A percentile compares a stretch with the other conserved stretches of the same genome.
These are phyloP conservation scores for Cyclopterus lumpus DNA, from an alignment of 2,797 vertebrate genomes.

Conservation along the genomic window DNA sequence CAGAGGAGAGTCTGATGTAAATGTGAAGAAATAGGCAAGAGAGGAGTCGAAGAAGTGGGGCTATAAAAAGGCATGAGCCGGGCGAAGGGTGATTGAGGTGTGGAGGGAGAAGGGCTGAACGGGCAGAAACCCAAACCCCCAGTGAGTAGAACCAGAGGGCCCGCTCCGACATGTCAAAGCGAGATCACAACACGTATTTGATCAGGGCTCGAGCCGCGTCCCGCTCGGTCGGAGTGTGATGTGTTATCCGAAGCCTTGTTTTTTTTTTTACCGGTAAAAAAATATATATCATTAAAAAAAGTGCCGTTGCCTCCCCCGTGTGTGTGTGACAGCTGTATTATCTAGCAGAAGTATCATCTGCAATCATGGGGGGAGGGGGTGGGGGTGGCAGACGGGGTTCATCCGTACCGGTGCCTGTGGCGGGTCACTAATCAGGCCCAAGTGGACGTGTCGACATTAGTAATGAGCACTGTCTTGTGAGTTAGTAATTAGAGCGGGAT, in stretches of 20 bases:
- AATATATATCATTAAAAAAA: too few species aligned
- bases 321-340: constrained; percentile 8
- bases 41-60: constrained; percentile 45
- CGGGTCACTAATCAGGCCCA: constrained; percentile 19
- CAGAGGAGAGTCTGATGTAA: constrained; percentile 76
- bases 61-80: constrained; percentile 47
- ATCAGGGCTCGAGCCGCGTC: constrained; percentile 56
- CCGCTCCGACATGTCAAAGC: constrained; percentile 51
- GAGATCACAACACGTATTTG: constrained; percentile 67
- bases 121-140: constrained; percentile 38
- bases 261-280: too few species aligned
- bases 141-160: constrained; percentile 48
- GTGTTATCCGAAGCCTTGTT: constrained; percentile 28
- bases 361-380: background rate
- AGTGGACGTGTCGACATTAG: background rate
- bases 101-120: constrained; percentile 23
- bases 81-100: constrained; percentile 2
- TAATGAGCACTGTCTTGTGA: constrained; percentile 4
- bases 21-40: constrained; percentile 77
- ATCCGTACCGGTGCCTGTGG: background rate
- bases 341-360: background rate
- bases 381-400: background rate
- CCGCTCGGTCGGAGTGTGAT: constrained; percentile 43
- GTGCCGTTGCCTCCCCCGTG: background rate
- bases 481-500: background rate